A percentile compares a stretch with the other conserved stretches of the same genome.
These are phyloP conservation scores for Rhynchomys soricoides DNA, from an alignment of 2,113 vertebrate species.

Conservation along the genomic window DNA sequence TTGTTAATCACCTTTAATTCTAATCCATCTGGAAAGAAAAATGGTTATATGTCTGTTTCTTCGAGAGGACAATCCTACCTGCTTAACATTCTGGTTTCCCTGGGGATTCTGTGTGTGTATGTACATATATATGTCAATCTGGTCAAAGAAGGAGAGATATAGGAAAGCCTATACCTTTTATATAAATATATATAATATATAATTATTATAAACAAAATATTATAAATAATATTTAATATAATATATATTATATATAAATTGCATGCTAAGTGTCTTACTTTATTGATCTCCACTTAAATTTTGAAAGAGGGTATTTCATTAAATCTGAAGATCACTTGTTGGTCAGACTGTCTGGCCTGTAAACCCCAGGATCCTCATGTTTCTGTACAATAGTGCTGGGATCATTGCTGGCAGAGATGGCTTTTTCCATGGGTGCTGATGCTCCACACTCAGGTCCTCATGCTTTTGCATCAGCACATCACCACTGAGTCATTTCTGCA, in stretches of 20 bases:
- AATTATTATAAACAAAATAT: no score
- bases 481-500: not conserved
- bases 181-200: no score
- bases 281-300: not conserved
- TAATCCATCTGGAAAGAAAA: not conserved
- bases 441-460: not conserved
- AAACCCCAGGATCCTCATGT: not conserved
- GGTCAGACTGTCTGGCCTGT: not conserved
- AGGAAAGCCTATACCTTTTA: no score
- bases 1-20: not conserved
- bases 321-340: not conserved
- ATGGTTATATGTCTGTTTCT: not conserved
- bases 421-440: not conserved
- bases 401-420: not conserved
- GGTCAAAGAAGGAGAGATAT: no score
- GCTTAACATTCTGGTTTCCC: not conserved
- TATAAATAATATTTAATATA: no score
- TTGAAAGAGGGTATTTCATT: not conserved
- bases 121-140: no score
- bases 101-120: no score
- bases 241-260: no score
- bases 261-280: not conserved
- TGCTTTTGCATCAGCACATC: not conserved
- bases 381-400: not conserved
- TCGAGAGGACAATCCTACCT: not conserved